Percentiles rank a stretch among this genome's conserved stretches.
phyloP scores from a whole-genome alignment of 2,113 vertebrate species.

The Cygnus buccinator region DNA sequence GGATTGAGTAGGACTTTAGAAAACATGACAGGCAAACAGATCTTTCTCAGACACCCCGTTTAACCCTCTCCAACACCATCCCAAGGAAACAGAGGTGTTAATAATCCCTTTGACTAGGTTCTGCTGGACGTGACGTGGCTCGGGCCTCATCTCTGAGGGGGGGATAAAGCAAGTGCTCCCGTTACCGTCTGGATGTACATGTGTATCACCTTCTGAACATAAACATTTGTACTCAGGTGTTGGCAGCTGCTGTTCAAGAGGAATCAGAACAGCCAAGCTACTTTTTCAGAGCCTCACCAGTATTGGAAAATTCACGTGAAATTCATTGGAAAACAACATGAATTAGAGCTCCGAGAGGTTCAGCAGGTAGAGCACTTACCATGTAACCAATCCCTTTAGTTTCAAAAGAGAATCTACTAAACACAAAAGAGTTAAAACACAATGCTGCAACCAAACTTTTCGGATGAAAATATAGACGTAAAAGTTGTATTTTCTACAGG shows the following conservation, averaged over 20 bases:
- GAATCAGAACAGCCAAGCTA: neutral
- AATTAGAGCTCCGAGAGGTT: neutral
- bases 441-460: neutral
- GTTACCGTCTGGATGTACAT: neutral
- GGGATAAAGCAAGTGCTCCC: neutral
- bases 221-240: neutral
- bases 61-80: neutral
- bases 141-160: neutral
- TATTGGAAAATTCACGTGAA: neutral
- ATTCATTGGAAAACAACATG: neutral
- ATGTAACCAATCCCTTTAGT: neutral
- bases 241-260: neutral
- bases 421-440: neutral
- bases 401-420: neutral
- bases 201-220: neutral
- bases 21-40: neutral
- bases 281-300: neutral
- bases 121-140: neutral
- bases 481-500: neutral
- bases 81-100: neutral
- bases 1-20: neutral
- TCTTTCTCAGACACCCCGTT: neutral
- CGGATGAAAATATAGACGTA: neutral
- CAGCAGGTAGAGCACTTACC: neutral
- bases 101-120: neutral